Conservation (phyloP, 2,797 vertebrate genomes). For the Lepidocolaptes lacrymiger region DNA sequence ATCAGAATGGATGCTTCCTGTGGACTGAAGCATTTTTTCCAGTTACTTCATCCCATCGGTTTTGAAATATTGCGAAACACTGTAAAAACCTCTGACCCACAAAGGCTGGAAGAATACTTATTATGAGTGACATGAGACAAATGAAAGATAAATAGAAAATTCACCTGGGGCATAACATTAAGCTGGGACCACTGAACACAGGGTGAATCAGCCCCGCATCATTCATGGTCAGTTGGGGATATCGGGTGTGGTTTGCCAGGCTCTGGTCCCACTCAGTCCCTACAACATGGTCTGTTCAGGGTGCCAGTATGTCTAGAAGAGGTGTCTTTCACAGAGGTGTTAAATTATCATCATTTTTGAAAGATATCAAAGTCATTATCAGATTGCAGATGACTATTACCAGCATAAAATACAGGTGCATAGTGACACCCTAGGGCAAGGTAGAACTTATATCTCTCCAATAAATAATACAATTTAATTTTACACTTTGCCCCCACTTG, state of each 20-base stretch:
- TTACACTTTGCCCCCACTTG: neutral
- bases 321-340: neutral
- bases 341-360: neutral
- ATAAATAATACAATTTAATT: slow-evolving; percentile 39
- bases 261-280: neutral
- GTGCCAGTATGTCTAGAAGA: neutral
- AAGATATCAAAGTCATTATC: slow-evolving; percentile 5
- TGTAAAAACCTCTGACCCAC: neutral
- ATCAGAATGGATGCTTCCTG: neutral
- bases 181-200: neutral
- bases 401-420: neutral
- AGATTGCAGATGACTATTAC: neutral
- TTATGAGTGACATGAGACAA: neutral
- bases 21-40: neutral
- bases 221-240: neutral
- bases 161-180: neutral
- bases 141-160: neutral
- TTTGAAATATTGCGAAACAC: neutral
- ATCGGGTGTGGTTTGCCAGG: neutral
- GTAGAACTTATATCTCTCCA: neutral
- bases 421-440: slow-evolving; percentile 30
- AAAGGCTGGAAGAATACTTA: neutral
- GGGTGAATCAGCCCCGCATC: neutral
- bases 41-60: neutral
- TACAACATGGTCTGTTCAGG: neutral